A percentile compares a stretch with the other conserved stretches of the same genome.
Evolutionary conservation across 2,113 vertebrate species (phyloP).

Genomic region (Ameiurus melas): DNA sequence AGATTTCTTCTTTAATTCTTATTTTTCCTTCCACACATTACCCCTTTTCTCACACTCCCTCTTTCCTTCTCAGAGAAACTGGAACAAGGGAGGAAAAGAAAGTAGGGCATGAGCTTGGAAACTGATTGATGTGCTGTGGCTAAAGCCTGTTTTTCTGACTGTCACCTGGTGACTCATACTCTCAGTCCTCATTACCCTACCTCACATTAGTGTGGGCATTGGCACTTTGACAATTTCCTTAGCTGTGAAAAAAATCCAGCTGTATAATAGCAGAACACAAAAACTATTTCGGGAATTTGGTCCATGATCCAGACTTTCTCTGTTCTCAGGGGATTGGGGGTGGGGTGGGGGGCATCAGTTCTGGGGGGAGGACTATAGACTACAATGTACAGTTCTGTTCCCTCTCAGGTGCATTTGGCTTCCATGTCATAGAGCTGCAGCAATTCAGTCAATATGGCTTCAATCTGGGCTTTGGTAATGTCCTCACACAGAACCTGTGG

Average conservation of each 20-base stretch:
- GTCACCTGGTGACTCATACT: slow-evolving; percentile 27
- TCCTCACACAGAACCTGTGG: slow-evolving; percentile 82
- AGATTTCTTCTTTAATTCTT: slow-evolving; percentile 21
- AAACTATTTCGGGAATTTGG: slow-evolving; percentile 10
- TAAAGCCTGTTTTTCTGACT: slow-evolving; percentile 40
- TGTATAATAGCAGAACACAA: slow-evolving; percentile 13
- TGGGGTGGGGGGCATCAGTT: neutral
- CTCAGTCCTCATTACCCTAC: slow-evolving; percentile 12
- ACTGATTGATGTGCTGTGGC: slow-evolving; percentile 44
- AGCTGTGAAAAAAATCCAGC: slow-evolving; percentile 28
- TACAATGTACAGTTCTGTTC: neutral
- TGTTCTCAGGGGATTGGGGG: neutral
- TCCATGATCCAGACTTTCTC: slow-evolving; percentile 2
- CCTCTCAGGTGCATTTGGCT: slow-evolving; percentile 77
- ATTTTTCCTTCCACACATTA: neutral
- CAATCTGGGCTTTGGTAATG: slow-evolving; percentile 75
- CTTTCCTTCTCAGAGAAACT: slow-evolving; percentile 29
- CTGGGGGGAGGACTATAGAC: neutral
- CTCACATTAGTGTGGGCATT: slow-evolving; percentile 12
- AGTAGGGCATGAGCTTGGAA: slow-evolving; percentile 47
- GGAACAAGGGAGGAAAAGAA: slow-evolving; percentile 40
- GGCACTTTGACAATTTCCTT: slow-evolving; percentile 20
- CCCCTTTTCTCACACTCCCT: neutral
- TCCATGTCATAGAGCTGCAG: slow-evolving; percentile 85
- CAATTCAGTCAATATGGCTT: slow-evolving; percentile 80